Conservation (phyloP, 2,888 invertebrate genomes). For the Trypoxylon attenuatum region DNA sequence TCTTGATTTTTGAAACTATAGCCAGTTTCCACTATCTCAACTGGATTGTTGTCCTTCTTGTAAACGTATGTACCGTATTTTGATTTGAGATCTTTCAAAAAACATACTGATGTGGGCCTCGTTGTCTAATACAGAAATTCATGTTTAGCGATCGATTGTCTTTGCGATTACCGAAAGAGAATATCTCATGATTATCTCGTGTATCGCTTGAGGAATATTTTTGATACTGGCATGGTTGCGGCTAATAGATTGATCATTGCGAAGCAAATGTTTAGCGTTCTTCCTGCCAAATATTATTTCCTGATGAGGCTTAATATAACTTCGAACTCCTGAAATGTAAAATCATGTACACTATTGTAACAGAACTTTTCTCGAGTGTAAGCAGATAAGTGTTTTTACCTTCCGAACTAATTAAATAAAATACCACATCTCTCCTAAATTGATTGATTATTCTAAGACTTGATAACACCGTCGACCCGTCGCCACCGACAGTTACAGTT, state of each 20-base stretch:
- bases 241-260: slow-evolving; percentile 85
- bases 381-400: too few relatives aligned
- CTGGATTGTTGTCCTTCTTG: slow-evolving; percentile 74
- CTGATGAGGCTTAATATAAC: too few relatives aligned
- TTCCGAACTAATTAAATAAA: too few relatives aligned
- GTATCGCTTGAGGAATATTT: slow-evolving; percentile 55
- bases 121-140: slow-evolving; percentile 51
- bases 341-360: too few relatives aligned
- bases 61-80: slow-evolving; percentile 84
- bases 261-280: slow-evolving; percentile 80
- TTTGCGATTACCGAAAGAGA: not conserved
- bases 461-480: too few relatives aligned
- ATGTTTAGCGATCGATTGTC: not conserved
- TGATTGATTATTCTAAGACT: too few relatives aligned
- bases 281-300: slow-evolving; percentile 81
- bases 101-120: slow-evolving; percentile 67
- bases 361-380: too few relatives aligned
- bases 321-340: too few relatives aligned
- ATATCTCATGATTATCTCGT: slow-evolving; percentile 8
- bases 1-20: slow-evolving; percentile 78
- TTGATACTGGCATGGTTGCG: slow-evolving; percentile 83
- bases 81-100: slow-evolving; percentile 79
- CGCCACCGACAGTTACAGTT: too few relatives aligned
- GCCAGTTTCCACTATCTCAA: slow-evolving; percentile 74
- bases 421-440: too few relatives aligned